Evolutionary conservation across 2,888 invertebrate genomes (phyloP).

Genomic region (Xestia rhomboidea): DNA sequence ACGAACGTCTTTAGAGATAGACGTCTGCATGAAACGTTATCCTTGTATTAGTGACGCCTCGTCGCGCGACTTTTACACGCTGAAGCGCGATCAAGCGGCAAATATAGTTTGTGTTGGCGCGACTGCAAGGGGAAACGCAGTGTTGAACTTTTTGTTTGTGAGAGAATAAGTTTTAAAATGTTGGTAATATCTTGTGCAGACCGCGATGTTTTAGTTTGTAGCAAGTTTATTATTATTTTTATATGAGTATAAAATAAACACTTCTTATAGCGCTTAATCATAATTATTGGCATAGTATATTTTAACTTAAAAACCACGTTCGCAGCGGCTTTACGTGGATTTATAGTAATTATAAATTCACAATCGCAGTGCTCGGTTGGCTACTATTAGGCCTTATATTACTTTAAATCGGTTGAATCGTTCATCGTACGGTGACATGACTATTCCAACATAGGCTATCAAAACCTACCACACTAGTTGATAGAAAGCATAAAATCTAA

Average conservation of each 20-base stretch:
- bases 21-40: conserved; percentile 63
- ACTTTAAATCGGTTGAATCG: not conserved
- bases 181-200: conserved; percentile 10
- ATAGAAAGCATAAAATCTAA: not conserved
- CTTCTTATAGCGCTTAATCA: no score
- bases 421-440: not conserved
- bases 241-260: not conserved
- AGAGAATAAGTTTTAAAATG: conserved; percentile 20
- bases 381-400: not conserved
- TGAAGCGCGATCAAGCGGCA: conserved; percentile 46
- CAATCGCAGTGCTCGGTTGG: not conserved
- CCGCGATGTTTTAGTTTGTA: not conserved
- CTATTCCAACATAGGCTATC: no score
- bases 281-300: not conserved
- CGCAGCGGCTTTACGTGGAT: not conserved
- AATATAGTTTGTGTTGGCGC: conserved; percentile 49
- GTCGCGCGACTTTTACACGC: conserved; percentile 54
- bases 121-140: conserved; percentile 39
- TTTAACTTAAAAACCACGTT: not conserved
- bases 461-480: not conserved
- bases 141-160: conserved; percentile 7
- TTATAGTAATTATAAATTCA: not conserved
- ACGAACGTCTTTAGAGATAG: conserved; percentile 46
- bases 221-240: not conserved
- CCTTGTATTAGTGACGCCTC: conserved; percentile 58